Evolutionary conservation across 1,140 invertebrate species (phyloP).

Genomic region (Drosophila teissieri): DNA sequence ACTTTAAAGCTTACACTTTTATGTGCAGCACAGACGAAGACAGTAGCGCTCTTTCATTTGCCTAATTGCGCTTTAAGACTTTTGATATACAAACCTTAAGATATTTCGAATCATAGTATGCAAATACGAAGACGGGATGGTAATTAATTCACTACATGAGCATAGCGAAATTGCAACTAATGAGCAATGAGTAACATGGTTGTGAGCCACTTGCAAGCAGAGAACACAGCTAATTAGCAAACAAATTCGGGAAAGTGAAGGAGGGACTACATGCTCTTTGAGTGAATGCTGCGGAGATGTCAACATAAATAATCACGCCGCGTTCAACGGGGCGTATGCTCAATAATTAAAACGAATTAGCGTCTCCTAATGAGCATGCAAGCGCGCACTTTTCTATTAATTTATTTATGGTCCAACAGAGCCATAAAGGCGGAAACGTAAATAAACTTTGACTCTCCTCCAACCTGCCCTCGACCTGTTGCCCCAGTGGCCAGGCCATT

Average conservation of each 20-base stretch:
- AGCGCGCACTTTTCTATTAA: slow-evolving; percentile 29
- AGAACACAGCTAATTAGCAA: slow-evolving; percentile 22
- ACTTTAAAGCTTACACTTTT: neutral
- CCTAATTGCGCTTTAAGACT: slow-evolving; percentile 30
- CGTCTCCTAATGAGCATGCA: slow-evolving; percentile 52
- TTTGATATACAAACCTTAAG: slow-evolving; percentile 8
- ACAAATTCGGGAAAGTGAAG: slow-evolving; percentile 11
- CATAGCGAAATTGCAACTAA: slow-evolving; percentile 13
- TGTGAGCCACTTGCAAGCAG: neutral
- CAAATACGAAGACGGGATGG: neutral
- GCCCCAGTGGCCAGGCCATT: slow-evolving; percentile 54
- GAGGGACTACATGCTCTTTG: neutral
- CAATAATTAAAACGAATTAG: slow-evolving; percentile 67
- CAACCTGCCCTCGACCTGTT: slow-evolving; percentile 51
- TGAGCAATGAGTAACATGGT: slow-evolving; percentile 4
- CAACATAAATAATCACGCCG: slow-evolving; percentile 49
- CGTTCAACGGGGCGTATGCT: slow-evolving; percentile 34
- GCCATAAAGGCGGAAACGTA: slow-evolving; percentile 17
- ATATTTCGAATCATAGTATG: neutral
- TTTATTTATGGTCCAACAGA: slow-evolving; percentile 55
- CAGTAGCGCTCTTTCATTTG: neutral
- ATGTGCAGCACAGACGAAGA: neutral
- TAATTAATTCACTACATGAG: slow-evolving; percentile 8
- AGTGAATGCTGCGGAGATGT: neutral
- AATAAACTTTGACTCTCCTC: slow-evolving; percentile 13